Conservation (phyloP, 2,888 invertebrate genomes). For the Drosophila longiperda region DNA sequence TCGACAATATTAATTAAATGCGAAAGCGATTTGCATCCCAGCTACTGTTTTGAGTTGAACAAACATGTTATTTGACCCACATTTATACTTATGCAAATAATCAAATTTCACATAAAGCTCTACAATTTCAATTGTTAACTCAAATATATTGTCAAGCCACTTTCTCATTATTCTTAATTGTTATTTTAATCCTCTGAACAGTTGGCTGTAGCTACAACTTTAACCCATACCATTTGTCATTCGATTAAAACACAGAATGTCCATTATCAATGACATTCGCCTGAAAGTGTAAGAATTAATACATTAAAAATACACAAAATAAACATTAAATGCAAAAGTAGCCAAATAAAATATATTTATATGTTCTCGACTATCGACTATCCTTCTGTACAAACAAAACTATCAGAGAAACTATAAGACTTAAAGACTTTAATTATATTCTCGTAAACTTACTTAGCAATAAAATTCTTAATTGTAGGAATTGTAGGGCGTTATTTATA, state of each 20-base stretch:
- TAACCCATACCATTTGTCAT: neutral
- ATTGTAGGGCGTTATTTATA: too few species aligned
- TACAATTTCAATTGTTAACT: neutral
- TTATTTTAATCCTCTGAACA: neutral
- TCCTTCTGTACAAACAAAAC: neutral
- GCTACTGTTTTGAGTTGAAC: neutral
- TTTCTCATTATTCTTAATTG: neutral
- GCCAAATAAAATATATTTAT: neutral
- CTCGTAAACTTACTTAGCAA: neutral
- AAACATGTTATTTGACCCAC: neutral
- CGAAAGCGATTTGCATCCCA: neutral
- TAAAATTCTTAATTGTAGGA: neutral
- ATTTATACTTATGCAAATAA: neutral
- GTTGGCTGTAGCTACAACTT: neutral
- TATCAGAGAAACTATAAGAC: neutral
- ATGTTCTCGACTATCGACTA: neutral
- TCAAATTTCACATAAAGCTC: neutral
- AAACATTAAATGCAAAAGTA: neutral
- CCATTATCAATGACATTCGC: neutral
- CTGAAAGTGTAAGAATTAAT: neutral
- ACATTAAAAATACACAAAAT: too few species aligned
- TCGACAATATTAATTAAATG: neutral
- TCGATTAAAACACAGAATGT: neutral
- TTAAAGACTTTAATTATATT: neutral
- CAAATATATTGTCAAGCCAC: neutral